Base-by-base conservation (phyloP, 2,113 vertebrate species). In the Spermophilus dauricus region DNA sequence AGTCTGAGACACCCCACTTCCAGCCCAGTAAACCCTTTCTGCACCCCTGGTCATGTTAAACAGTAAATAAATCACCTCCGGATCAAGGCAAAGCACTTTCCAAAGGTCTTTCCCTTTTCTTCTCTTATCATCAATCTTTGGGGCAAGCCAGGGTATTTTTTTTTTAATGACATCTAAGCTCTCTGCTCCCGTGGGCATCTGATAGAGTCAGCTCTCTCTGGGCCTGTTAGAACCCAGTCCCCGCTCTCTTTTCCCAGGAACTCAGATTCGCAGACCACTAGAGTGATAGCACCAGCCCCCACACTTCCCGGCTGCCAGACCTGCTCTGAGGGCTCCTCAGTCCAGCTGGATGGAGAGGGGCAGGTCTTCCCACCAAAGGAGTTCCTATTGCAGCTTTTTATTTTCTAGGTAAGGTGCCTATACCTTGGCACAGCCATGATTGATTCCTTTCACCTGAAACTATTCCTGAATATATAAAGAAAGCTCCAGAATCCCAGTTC, bases 81-180 rank as follows among this genome's bases (percentile, higher is more conserved):
- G 93, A 95, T 89, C 82, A 90, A 97, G 96, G 95, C 87, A 89
- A 97, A 78, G 17, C 70, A 65, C 87, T 95, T 95, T 87, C 92
- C 75, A 90, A 96, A 83, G 89, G 4, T 24, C 61, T 76, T 91
- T 88, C 63, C 75, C 87, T 85, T 97, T 97, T 56, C 91, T 98
- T 96, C 94, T 97, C 39, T 95, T 92, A 76, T 85, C 94, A 97
- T 97, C 96, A 95, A 94, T 97, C 96, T 97, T 89, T 87, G 73
- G 67, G 88, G 87, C 67, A 58, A 95, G 78, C 63, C 87, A 93
- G 90, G 67, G 92, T 94, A 84, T 94, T 95, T 84, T 82, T 51
- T 56, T 58, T n/a, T 65, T 91, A 93, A 90, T 96, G 94, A 83
- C 95, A 92, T 97, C 90, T 88, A 96, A 91, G 81, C 48, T 53